Base-by-base conservation (phyloP, 2,113 vertebrate species). In the Cottus gobio region DNA sequence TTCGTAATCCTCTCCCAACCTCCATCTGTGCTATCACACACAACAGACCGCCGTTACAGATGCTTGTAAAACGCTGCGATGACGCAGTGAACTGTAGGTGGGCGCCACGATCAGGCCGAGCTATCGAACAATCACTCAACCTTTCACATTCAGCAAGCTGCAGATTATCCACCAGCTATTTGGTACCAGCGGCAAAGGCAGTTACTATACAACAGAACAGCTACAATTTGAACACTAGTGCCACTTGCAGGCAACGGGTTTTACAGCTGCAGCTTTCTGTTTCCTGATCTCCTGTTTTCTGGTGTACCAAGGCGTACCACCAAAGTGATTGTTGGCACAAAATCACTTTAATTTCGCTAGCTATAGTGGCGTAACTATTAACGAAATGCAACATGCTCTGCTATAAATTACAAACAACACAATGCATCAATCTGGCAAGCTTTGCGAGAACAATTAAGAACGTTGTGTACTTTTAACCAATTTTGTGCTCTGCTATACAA, bases 1-100 rank as follows among this genome's bases (percentile, higher is more conserved):
- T 84, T 58, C 77, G 42, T 73, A 26, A 68, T 62, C 46, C 16
- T 22, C 36, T 31, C 42, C 37, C 48, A 26, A 50, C 48, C 48
- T 22, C 46, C 48, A 50, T 57, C 36, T 62, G 57, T 52, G 66
- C 81, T 89, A 84, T 87, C 87, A 72, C 26, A 16, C 36, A 2
- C 37, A 63, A 4, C 85, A 84, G 82, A 75, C 44, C 30, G 2
- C 54, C 44, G 28, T 57, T 80, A 39, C 26, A 72, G 63, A 9
- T 58, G 66, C 70, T 18, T 68, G 78, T 87, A 28, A 82, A 84
- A 82, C 44, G 37, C 10, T 16, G 48, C 2, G 56, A 64, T 81
- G 63, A 63, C 7, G 11, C 71, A 56, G 82, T 66, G 71, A 67
- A 71, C 30, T 42, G 62, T 34, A 12, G 3, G 9, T 28, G 7